A percentile compares a stretch with the other conserved stretches of the same genome.
phyloP scores from a whole-genome alignment of 2,888 invertebrate species.

The Eupelmus urozonus region DNA sequence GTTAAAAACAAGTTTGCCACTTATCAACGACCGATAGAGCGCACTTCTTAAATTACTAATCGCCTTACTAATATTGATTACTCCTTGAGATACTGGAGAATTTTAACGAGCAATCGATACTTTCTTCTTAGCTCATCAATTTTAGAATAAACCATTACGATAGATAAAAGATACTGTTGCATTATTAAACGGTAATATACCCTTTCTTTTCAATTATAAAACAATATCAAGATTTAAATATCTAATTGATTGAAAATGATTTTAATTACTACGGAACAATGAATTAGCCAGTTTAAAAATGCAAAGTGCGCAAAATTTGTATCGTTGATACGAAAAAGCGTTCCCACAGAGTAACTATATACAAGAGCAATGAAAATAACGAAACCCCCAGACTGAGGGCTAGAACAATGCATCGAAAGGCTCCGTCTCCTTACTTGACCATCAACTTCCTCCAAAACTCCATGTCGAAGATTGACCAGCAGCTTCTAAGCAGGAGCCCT shows the following conservation, averaged over 20 bases:
- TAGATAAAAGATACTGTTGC: no score
- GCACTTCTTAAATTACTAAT: constrained; percentile 1
- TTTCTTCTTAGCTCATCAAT: neutral
- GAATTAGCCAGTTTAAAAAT: no score
- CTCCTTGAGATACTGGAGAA: constrained; percentile 11
- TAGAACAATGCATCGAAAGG: no score
- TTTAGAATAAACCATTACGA: neutral
- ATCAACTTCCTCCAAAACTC: constrained; percentile 59
- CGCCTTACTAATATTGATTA: constrained; percentile 11
- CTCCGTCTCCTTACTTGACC: constrained; percentile 55
- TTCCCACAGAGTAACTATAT: no score
- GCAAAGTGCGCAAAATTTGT: no score
- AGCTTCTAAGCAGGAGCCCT: neutral
- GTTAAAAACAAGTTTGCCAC: neutral
- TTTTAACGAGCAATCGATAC: constrained; percentile 41
- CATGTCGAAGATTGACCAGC: constrained; percentile 22
- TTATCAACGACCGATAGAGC: neutral
- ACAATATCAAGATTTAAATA: no score
- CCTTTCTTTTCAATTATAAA: no score
- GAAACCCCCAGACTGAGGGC: no score
- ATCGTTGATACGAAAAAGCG: no score
- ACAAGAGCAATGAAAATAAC: neutral
- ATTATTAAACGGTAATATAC: no score
- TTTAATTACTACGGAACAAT: no score
- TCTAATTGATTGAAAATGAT: no score